Evolutionary conservation across 1,140 invertebrate genomes (phyloP), one percentile per base, ranked within the genome.

Genomic region (Heliconius himera): DNA sequence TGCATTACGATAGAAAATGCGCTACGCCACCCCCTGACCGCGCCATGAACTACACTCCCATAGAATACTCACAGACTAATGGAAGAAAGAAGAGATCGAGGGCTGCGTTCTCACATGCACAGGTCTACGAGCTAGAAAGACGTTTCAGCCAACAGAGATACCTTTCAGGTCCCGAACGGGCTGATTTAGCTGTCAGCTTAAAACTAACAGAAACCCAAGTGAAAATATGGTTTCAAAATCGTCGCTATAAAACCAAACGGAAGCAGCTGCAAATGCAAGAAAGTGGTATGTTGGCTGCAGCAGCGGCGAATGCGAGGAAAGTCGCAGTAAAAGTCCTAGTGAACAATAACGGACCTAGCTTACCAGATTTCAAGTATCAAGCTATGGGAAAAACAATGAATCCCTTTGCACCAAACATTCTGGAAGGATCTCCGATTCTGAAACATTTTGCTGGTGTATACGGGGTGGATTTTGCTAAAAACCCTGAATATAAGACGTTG

Each of bases 171-270:
- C 98, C 99, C 0, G 99, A 99, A 95, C 95, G 99, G 84, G 98
- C 98, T 0, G 99, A 99, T 90, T 94, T 99, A 74, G 99, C 99
- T 0, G 96, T 98, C 79, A 97, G 96, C 1, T 92, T 99, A 1
- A 98, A 98, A 87, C 95, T 99, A 2, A 99, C 98, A 0, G 98
- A 99, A 91, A 99, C 98, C 0, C 98, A 99, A 95, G 98, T 97
- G 46, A 97, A 97, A 89, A 99, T 99, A 75, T 99, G 98, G 98
- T 99, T 99, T 93, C 99, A 99, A 93, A 99, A 99, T 93, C 96
- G 99, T 26, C 96, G 98, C 2, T 99, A 99, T 95, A 99, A 99
- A 91, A 99, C 99, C 74, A 99, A 99, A 92, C 96, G 99, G 75
- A 98, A 99, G 89, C 98, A 99, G 82, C 93, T 99, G 22, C 98